A percentile compares a stretch with the other conserved stretches of the same genome.
Evolutionary conservation across 2,888 invertebrate species (phyloP).

Genomic region (Zaprionus bogoriensis): DNA sequence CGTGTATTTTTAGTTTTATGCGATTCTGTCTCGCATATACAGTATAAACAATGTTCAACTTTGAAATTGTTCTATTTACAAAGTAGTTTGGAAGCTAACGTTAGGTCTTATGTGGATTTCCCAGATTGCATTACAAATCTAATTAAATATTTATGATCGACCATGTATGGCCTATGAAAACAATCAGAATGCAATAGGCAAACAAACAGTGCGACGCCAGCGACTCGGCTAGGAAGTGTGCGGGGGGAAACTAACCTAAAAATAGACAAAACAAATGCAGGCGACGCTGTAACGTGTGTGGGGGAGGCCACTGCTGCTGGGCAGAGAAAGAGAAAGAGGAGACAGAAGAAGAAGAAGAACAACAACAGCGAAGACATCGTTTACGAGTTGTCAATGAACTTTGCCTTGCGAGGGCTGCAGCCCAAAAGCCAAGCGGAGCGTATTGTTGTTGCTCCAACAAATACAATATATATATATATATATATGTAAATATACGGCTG

Average conservation of each 20-base stretch:
- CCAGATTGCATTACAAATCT: background rate
- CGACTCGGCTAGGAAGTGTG: no score
- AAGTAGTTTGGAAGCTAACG: background rate
- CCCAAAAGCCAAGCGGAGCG: background rate
- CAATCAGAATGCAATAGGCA: slow-evolving; percentile 24
- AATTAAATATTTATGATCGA: background rate
- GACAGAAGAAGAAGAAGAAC: background rate
- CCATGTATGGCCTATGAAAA: slow-evolving; percentile 18
- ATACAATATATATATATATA: background rate
- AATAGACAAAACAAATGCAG: slow-evolving; percentile 54
- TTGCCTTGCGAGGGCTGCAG: slow-evolving; percentile 4
- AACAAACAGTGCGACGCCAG: slow-evolving; percentile 31
- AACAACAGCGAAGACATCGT: background rate
- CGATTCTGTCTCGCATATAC: background rate
- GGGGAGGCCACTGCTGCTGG: slow-evolving; percentile 39
- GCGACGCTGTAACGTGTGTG: slow-evolving; percentile 29
- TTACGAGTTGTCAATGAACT: slow-evolving; percentile 55
- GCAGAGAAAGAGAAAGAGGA: no score
- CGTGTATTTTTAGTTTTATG: no score
- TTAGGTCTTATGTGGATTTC: background rate
- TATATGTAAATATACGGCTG: background rate
- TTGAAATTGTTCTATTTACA: no score
- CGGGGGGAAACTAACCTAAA: slow-evolving; percentile 36
- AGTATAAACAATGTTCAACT: background rate
- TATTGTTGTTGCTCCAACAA: background rate